Evolutionary conservation across 2,113 vertebrate species (phyloP).

Genomic region (Jacana jacana): DNA sequence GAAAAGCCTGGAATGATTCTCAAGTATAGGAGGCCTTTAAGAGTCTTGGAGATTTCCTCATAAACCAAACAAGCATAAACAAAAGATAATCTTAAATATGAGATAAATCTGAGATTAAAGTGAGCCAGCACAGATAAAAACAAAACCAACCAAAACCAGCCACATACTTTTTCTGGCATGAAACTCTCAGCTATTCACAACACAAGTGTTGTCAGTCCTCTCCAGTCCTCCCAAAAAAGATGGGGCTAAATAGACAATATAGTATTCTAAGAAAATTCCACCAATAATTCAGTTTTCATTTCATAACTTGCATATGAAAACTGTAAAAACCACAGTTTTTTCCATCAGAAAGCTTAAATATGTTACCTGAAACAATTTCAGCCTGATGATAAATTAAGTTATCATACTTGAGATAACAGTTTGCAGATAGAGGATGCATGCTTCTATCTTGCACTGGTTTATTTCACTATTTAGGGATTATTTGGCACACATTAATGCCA

Average conservation of each 20-base stretch:
- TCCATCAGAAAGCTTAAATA: background rate
- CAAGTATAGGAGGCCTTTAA: conserved; percentile 12
- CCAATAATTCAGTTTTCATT: background rate
- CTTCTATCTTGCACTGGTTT: background rate
- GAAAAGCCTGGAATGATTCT: background rate
- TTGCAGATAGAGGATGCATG: background rate
- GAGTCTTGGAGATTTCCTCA: background rate
- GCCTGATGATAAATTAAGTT: background rate
- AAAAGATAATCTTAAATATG: no score
- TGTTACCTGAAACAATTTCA: background rate
- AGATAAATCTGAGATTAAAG: background rate
- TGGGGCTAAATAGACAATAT: background rate
- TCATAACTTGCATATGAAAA: background rate
- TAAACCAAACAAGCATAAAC: background rate
- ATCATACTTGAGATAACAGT: background rate
- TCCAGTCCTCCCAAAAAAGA: background rate
- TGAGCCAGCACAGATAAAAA: background rate
- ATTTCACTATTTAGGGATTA: background rate
- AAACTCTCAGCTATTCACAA: background rate
- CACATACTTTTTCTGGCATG: background rate
- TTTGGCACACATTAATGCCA: background rate
- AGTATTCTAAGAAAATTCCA: background rate
- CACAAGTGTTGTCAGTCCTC: background rate
- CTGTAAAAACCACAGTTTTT: background rate
- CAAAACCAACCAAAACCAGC: background rate